Evolutionary conservation across 2,113 vertebrate genomes (phyloP), one percentile per base, ranked within the genome.

Genomic region (Pseudorasbora parva): DNA sequence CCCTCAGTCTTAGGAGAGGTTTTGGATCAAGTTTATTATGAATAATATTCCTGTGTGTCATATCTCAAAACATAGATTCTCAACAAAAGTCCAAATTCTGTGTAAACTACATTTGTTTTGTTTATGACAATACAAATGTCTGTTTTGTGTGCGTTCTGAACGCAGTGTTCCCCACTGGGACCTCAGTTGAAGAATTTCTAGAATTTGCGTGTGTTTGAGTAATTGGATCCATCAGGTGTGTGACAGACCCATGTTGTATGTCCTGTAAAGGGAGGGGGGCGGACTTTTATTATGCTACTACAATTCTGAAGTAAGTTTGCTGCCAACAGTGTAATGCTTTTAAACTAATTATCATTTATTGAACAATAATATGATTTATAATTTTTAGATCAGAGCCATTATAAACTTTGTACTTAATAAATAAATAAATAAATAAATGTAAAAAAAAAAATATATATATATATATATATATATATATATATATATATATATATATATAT

Each of bases 191-290:
- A 89, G 82, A 90, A 90, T 84, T 90, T 78, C 82, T 90, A 87
- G 89, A 93, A 93, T 91, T 88, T 84, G 83, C 82, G 86, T 93
- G 91, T 89, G 92, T 92, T 92, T 17, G 11, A 62, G 85, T 85
- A 87, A 81, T 81, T 84, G 82, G 85, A 88, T 89, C 84, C 88
- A 88, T 92, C 89, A 90, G 89, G 89, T 87, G 83, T 91, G 87
- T 86, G 88, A 86, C 78, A 68, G 83, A 79, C 51, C 49, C 51
- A 83, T 62, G 2, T 1, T 79, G 21, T 66, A 59, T 43, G 6
- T 59, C n/a, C n/a, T n/a, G n/a, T n/a, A n/a, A n/a, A n/a, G n/a
- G n/a, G n/a, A n/a, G n/a, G n/a, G n/a, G n/a, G n/a, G n/a, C n/a
- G n/a, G n/a, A n/a, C n/a, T n/a, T n/a, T 47, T 47, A 47, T 12